A percentile compares a stretch with the other conserved stretches of the same genome.
Evolutionary conservation across 2,888 invertebrate genomes (phyloP).

Genomic region (Caenorhabditis drosophilae): DNA sequence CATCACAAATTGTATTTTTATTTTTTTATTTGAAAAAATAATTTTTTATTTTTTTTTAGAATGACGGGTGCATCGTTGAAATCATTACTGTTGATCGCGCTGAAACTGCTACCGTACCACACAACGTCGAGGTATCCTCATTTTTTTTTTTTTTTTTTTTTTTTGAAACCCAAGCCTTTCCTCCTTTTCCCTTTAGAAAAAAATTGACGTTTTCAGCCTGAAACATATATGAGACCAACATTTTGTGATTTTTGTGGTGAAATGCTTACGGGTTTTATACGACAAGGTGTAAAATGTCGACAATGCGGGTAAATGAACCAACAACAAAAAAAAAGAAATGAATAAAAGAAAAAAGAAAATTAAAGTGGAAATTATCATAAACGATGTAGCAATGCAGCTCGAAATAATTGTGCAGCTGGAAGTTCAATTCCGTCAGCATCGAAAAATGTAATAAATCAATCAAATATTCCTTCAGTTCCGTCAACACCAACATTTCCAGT

Average conservation of each 20-base stretch:
- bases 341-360: neutral
- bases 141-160: too few relatives aligned
- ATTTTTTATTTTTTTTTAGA: conserved; percentile 34
- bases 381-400: conserved; percentile 62
- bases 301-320: conserved; percentile 53
- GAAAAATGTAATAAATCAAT: neutral
- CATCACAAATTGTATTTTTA: conserved; percentile 57
- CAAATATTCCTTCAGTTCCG: neutral
- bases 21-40: conserved; percentile 7
- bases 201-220: conserved; percentile 16
- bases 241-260: conserved; percentile 70
- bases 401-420: conserved; percentile 65
- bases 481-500: conserved; percentile 8
- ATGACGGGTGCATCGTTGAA: conserved; percentile 64
- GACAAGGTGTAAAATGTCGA: conserved; percentile 67
- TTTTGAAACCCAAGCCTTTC: too few relatives aligned
- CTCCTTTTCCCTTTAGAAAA: neutral
- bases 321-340: too few relatives aligned
- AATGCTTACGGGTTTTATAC: conserved; percentile 66
- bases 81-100: conserved; percentile 55
- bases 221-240: conserved; percentile 65
- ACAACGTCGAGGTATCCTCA: conserved; percentile 60
- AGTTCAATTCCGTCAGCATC: too few relatives aligned
- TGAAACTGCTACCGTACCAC: conserved; percentile 59
- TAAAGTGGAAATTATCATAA: conserved; percentile 68